Base-by-base conservation (phyloP, 2,888 invertebrate species). In the Lottia gigantea region DNA sequence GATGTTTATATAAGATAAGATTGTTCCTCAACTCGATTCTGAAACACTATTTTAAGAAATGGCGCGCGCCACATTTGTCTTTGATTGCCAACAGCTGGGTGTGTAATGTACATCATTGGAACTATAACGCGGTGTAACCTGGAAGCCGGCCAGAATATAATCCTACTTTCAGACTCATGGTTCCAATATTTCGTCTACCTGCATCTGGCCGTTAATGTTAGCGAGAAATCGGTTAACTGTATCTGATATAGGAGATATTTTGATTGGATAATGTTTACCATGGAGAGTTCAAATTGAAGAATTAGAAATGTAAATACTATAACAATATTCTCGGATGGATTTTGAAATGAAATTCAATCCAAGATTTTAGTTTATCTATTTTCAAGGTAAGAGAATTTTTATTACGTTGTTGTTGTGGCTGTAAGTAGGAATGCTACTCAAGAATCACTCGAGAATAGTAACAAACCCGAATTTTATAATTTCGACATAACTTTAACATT, bases 151-250 rank as follows among this genome's bases (percentile, higher is more conserved):
- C 55, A 55, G 23, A 55, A 55, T 23, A 23, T 19, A 55, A 55
- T 55, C 55, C 55, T 55, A 55, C 55, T 55, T 55, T 19, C 55
- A 55, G 55, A 55, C 55, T 55, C 55, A 23, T 55, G 55, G 55
- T 55, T 55, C 55, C 55, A 11, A 40, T 55, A 55, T n/a, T 55
- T 23, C n/a, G 55, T 23, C 55, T 55, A 55, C 55, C 55, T 55
- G 55, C 55, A 55, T 55, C 55, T 55, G 55, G 55, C 40, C 55
- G 55, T 19, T 55, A 55, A 55, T 19, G 23, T 19, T 19, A 8
- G n/a, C 55, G 15, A 55, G 55, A 55, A 55, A 55, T n/a, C 55
- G 55, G 55, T 55, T 23, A 55, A 23, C 55, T 55, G 19, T 55
- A 55, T 40, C 40, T 40, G 7, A 40, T 40, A 40, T 40, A 1